phyloP scores from a whole-genome alignment of 1,140 invertebrate genomes.

The Tetraneura akinire region DNA sequence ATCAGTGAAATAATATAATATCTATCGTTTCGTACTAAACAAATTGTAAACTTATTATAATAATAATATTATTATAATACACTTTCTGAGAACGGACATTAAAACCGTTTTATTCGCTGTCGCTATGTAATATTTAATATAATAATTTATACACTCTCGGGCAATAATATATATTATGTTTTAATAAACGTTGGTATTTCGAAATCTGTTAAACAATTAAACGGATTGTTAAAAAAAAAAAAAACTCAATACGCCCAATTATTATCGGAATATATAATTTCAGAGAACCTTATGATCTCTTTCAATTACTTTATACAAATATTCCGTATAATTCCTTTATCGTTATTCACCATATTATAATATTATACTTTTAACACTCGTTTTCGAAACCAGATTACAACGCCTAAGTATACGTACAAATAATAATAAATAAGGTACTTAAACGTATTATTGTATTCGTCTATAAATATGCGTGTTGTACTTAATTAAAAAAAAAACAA shows the following conservation, averaged over 20 bases:
- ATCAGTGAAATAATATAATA: not conserved
- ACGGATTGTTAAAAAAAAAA: not conserved
- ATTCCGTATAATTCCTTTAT: not conserved
- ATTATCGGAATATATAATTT: conserved; percentile 22
- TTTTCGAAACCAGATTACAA: not conserved
- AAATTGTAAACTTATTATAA: not conserved
- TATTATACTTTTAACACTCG: not conserved
- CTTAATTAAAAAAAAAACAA: too few relatives aligned
- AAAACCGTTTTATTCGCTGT: not conserved
- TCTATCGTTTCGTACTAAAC: not conserved
- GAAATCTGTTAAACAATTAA: not conserved
- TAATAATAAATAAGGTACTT: too few relatives aligned
- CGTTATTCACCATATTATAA: not conserved
- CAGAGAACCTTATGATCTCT: not conserved
- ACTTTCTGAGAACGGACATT: not conserved
- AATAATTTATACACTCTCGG: not conserved
- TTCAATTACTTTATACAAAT: not conserved
- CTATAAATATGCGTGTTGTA: too few relatives aligned
- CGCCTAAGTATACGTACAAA: too few relatives aligned
- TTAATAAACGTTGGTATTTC: not conserved
- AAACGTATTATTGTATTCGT: too few relatives aligned
- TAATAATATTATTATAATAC: too few relatives aligned
- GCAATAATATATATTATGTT: not conserved
- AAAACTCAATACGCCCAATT: not conserved
- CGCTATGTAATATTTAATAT: not conserved